Conservation (phyloP, 1,140 invertebrate genomes). For the Asobara japonica region DNA sequence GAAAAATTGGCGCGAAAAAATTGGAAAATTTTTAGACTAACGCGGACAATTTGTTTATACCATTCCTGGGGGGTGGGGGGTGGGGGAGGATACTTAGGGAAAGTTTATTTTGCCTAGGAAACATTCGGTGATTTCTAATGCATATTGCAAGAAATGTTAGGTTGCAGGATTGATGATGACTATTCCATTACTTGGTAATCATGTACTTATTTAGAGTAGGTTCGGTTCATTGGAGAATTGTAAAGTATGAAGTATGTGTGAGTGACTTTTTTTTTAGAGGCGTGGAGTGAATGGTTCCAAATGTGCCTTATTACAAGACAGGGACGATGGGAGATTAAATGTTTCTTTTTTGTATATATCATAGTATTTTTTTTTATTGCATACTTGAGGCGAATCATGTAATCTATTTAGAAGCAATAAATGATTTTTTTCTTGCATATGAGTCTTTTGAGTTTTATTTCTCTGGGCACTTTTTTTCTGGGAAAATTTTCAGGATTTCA, state of each 20-base stretch:
- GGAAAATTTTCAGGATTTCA: background rate
- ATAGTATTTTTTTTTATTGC: background rate
- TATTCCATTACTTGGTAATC: background rate
- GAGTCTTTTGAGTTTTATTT: background rate
- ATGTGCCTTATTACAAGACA: conserved; percentile 11
- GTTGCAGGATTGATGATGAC: no score
- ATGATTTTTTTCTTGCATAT: conserved; percentile 14
- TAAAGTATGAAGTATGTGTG: background rate
- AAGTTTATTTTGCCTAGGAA: no score
- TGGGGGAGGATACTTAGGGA: no score
- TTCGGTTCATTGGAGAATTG: background rate
- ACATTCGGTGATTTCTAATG: no score
- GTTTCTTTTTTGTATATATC: conserved; percentile 6
- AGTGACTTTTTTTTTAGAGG: background rate
- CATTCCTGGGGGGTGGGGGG: no score
- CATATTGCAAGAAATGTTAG: no score
- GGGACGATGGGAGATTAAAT: background rate
- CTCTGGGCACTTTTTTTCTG: background rate
- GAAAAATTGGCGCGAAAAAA: no score
- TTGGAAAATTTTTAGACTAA: no score
- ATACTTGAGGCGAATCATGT: conserved; percentile 9
- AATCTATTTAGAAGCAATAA: conserved; percentile 19
- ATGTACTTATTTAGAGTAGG: background rate
- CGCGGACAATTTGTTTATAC: background rate
- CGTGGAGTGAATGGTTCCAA: background rate